Evolutionary conservation across 2,113 vertebrate species (phyloP).

Genomic region (Leiothrix lutea): DNA sequence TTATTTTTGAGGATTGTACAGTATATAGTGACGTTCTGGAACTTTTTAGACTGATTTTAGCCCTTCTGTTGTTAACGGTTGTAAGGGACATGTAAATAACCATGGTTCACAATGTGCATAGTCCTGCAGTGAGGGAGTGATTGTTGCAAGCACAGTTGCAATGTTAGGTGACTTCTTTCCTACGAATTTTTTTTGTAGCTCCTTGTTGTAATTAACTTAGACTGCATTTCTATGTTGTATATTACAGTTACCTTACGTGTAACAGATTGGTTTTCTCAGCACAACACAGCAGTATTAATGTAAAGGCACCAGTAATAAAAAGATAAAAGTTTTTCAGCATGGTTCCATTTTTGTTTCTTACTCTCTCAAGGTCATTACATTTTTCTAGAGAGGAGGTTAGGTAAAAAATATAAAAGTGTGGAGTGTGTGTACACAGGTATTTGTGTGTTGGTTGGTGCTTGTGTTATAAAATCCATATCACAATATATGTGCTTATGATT

Average conservation of each 20-base stretch:
- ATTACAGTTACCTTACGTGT: constrained; percentile 89
- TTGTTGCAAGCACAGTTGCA: constrained; percentile 82
- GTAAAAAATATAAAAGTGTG: background rate
- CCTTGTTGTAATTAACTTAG: constrained; percentile 92
- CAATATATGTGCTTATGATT: background rate
- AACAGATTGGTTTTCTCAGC: constrained; percentile 91
- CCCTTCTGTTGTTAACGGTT: constrained; percentile 84
- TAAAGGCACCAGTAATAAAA: constrained; percentile 77
- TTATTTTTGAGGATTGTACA: constrained; percentile 99
- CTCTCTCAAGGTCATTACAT: background rate
- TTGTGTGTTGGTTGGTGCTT: no score
- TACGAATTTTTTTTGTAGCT: constrained; percentile 89
- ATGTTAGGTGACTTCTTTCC: constrained; percentile 85
- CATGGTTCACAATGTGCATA: constrained; percentile 77
- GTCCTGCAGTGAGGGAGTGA: constrained; percentile 73
- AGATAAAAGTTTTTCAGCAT: constrained; percentile 74
- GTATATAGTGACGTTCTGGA: constrained; percentile 93
- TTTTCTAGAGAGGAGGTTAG: background rate
- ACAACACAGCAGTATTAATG: constrained; percentile 87
- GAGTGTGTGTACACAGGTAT: background rate
- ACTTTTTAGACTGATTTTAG: constrained; percentile 91
- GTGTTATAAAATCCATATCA: background rate
- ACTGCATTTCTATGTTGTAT: constrained; percentile 95
- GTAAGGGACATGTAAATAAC: constrained; percentile 87
- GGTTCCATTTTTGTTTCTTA: constrained; percentile 54